phyloP scores from a whole-genome alignment of 1,140 invertebrate species.

The Globodera rostochiensis region DNA sequence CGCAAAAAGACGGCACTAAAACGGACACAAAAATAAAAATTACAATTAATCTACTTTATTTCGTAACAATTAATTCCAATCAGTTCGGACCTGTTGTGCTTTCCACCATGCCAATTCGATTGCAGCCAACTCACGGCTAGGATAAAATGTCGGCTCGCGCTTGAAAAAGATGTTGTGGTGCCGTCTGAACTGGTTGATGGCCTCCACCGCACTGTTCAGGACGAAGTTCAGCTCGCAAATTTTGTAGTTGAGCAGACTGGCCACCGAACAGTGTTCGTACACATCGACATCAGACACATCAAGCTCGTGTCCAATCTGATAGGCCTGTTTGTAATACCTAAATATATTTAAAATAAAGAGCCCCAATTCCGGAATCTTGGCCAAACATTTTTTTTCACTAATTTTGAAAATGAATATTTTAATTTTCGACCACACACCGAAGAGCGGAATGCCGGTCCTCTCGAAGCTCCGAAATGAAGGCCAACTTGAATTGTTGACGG shows the following conservation, averaged over 20 bases:
- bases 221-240: slow-evolving; percentile 50
- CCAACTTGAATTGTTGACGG: slow-evolving; percentile 93
- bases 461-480: slow-evolving; percentile 89
- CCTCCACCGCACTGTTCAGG: slow-evolving; percentile 40
- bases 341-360: slow-evolving; percentile 9
- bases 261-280: slow-evolving; percentile 37
- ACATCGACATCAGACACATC: slow-evolving; percentile 44
- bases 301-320: slow-evolving; percentile 40
- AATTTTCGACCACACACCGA: slow-evolving; percentile 73
- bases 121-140: slow-evolving; percentile 37
- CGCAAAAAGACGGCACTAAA: slow-evolving; percentile 51
- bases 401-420: background rate
- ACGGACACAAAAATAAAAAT: slow-evolving; percentile 19
- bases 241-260: slow-evolving; percentile 48
- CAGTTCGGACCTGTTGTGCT: slow-evolving; percentile 42
- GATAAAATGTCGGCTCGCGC: slow-evolving; percentile 40
- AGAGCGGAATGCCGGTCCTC: slow-evolving; percentile 84
- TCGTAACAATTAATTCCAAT: background rate
- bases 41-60: background rate
- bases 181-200: slow-evolving; percentile 42
- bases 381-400: too few species aligned
- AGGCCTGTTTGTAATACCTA: slow-evolving; percentile 51
- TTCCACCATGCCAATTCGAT: slow-evolving; percentile 50
- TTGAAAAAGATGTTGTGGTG: slow-evolving; percentile 46
- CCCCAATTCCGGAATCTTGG: too few species aligned